A percentile compares a stretch with the other conserved stretches of the same genome.
These are phyloP conservation scores for Leptodactylus fuscus DNA, from an alignment of 2,113 vertebrate species.

Conservation along the genomic window DNA sequence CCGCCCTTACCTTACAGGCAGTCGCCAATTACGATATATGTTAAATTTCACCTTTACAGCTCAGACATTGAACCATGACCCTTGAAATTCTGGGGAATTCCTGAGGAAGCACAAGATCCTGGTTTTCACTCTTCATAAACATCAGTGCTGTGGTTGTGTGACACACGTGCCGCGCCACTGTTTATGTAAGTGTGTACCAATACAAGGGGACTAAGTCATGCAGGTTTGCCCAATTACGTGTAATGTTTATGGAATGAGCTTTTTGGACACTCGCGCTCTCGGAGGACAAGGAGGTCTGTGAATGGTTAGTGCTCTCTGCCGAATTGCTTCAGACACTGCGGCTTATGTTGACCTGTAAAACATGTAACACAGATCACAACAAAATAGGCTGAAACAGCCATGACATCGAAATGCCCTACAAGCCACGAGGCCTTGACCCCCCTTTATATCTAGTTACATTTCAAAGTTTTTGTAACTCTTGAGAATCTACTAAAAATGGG, in stretches of 20 bases:
- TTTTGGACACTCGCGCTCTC: constrained; percentile 18
- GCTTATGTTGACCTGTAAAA: neutral
- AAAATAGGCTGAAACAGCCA: neutral
- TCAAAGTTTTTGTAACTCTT: neutral
- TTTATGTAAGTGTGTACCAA: constrained; percentile 35
- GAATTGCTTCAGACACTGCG: constrained; percentile 19
- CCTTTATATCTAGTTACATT: neutral
- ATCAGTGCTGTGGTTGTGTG: constrained; percentile 15
- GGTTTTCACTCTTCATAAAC: neutral
- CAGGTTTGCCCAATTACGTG: constrained; percentile 44
- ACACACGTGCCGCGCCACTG: neutral
- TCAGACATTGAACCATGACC: constrained; percentile 26
- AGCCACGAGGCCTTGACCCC: neutral
- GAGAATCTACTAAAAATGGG: neutral
- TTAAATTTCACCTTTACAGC: neutral
- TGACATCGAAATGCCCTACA: neutral
- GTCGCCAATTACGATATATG: neutral
- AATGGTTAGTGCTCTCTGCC: constrained; percentile 23
- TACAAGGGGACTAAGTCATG: constrained; percentile 20
- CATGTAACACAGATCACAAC: neutral
- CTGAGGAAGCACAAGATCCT: constrained; percentile 37
- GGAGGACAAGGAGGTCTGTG: constrained; percentile 29
- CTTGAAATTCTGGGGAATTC: neutral
- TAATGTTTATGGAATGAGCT: constrained; percentile 44
- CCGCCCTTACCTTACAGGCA: neutral